Percentiles rank a stretch among this genome's conserved stretches.
Evolutionary conservation across 2,113 vertebrate species (phyloP).

Genomic region (Sceloporus undulatus): DNA sequence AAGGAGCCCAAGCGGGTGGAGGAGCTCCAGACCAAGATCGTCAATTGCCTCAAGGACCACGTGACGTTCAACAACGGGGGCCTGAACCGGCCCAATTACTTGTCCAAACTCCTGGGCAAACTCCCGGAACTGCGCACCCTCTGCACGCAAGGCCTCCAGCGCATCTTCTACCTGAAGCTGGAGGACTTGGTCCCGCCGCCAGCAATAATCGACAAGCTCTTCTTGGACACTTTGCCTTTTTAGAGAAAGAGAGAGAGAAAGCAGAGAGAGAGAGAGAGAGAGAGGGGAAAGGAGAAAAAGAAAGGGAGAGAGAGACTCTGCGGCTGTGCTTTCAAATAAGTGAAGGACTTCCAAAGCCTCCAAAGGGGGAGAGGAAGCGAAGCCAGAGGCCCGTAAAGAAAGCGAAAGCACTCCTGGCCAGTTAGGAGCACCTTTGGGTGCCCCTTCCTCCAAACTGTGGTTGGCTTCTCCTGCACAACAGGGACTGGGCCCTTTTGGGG

Average conservation of each 20-base stretch:
- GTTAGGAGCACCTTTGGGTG: slow-evolving; percentile 59
- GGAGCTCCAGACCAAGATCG: slow-evolving; percentile 98
- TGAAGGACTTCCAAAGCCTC: neutral
- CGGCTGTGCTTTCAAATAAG: slow-evolving; percentile 53
- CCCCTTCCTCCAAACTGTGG: slow-evolving; percentile 51
- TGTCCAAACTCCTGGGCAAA: slow-evolving; percentile 99
- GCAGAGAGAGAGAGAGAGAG: neutral
- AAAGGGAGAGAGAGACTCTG: slow-evolving; percentile 50
- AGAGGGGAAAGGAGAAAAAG: neutral
- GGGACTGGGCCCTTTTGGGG: slow-evolving; percentile 73
- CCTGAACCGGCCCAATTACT: slow-evolving; percentile 95
- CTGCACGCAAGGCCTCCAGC: slow-evolving; percentile 98
- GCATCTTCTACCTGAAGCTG: slow-evolving; percentile 99
- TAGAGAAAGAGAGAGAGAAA: slow-evolving; percentile 67
- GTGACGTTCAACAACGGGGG: slow-evolving; percentile 97
- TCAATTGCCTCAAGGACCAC: slow-evolving; percentile 99
- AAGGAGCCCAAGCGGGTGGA: slow-evolving; percentile 98
- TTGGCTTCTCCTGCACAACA: slow-evolving; percentile 78
- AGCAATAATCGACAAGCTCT: slow-evolving; percentile 99
- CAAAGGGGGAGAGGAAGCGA: too few relatives aligned
- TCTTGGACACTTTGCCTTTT: slow-evolving; percentile 98
- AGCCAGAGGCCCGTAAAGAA: slow-evolving; percentile 53
- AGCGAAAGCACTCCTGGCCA: slow-evolving; percentile 60
- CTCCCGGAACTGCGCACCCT: slow-evolving; percentile 98
- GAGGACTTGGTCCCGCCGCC: slow-evolving; percentile 99